A percentile compares a stretch with the other conserved stretches of the same genome.
phyloP scores from a whole-genome alignment of 2,113 vertebrate genomes.

The Thamnaconus septentrionalis region DNA sequence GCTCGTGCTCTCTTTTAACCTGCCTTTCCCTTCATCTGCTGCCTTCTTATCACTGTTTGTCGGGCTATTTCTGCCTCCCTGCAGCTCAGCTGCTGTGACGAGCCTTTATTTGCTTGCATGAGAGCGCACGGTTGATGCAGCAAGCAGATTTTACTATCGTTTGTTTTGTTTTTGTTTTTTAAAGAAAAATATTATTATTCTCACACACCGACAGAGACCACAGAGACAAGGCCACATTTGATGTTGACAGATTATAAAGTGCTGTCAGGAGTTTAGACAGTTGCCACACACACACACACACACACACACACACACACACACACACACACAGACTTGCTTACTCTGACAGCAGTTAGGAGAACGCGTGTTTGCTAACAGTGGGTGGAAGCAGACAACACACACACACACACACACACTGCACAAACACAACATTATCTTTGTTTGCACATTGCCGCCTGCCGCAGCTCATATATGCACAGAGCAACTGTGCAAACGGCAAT shows the following conservation, averaged over 20 bases:
- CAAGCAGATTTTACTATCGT: too few relatives aligned
- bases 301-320: too few relatives aligned
- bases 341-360: slow-evolving; percentile 53
- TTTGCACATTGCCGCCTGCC: slow-evolving; percentile 65
- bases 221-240: too few relatives aligned
- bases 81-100: too few relatives aligned
- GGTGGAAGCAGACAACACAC: slow-evolving; percentile 40
- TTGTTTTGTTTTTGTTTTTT: too few relatives aligned
- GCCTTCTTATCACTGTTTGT: slow-evolving; percentile 17
- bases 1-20: slow-evolving; percentile 21
- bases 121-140: too few relatives aligned
- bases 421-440: slow-evolving; percentile 66
- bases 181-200: too few relatives aligned
- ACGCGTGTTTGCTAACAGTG: slow-evolving; percentile 61
- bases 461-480: slow-evolving; percentile 51
- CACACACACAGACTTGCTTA: slow-evolving; percentile 53
- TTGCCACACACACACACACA: too few relatives aligned
- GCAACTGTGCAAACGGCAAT: slow-evolving; percentile 58
- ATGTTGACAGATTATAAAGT: too few relatives aligned
- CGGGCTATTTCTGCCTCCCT: slow-evolving; percentile 29
- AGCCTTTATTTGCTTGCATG: too few relatives aligned
- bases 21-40: slow-evolving; percentile 5
- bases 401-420: slow-evolving; percentile 16
- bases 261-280: too few relatives aligned
- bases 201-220: too few relatives aligned